phyloP scores from a whole-genome alignment of 2,113 vertebrate genomes.

The Oriolus oriolus region DNA sequence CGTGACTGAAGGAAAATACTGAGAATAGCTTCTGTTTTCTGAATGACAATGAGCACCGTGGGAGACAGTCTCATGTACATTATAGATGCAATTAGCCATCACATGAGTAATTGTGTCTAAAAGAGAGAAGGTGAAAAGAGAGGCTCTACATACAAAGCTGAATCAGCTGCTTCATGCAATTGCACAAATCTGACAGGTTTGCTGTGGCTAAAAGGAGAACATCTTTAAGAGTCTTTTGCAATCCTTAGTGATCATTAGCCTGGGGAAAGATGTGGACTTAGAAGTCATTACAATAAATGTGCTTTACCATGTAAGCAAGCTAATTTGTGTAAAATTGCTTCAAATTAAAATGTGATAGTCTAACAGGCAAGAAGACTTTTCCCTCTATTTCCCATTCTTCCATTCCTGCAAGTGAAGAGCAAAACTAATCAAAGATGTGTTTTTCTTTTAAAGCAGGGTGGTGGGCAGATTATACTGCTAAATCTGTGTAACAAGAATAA shows the following conservation, averaged over 20 bases:
- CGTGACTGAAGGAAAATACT: neutral
- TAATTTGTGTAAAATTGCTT: conserved; percentile 16
- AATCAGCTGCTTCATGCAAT: neutral
- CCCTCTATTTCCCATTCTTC: neutral
- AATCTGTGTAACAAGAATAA: neutral
- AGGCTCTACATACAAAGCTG: neutral
- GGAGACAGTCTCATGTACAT: neutral
- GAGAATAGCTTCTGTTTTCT: neutral
- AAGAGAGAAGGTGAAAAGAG: neutral
- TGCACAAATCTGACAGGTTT: neutral
- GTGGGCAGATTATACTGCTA: neutral
- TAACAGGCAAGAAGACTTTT: neutral
- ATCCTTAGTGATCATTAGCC: neutral
- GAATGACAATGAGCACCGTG: neutral
- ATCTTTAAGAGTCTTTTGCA: neutral
- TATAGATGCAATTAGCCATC: neutral
- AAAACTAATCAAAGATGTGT: neutral
- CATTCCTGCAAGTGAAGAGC: neutral
- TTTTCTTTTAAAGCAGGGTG: neutral
- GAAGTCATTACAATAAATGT: neutral
- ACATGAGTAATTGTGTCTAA: neutral
- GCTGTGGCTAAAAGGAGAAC: neutral
- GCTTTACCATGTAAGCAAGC: neutral
- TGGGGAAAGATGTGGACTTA: neutral
- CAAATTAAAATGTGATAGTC: neutral